A percentile compares a stretch with the other conserved stretches of the same genome.
These are phyloP conservation scores for Dendrolimus punctatus DNA, from an alignment of 1,140 invertebrate genomes.

Conservation along the genomic window DNA sequence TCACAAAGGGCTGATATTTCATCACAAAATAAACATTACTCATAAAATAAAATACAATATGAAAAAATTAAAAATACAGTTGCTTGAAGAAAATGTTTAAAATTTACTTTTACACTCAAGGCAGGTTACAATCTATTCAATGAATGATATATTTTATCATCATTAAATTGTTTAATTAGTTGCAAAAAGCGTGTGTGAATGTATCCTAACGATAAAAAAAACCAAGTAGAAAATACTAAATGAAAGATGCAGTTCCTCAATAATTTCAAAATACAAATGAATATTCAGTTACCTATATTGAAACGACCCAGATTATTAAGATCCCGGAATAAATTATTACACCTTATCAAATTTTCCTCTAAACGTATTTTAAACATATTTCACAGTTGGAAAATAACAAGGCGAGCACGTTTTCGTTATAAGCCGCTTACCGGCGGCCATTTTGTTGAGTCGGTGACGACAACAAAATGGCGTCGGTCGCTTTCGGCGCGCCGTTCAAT, in stretches of 20 bases:
- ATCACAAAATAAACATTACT: no score
- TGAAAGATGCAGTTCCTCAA: conserved; percentile 4
- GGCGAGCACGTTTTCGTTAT: conserved; percentile 42
- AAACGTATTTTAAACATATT: conserved; percentile 13
- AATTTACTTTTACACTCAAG: no score
- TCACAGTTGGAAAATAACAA: conserved; percentile 13
- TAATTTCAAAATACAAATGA: conserved; percentile 5
- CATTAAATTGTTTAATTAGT: background rate
- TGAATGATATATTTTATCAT: background rate
- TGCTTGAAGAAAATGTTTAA: no score
- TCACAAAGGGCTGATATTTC: no score
- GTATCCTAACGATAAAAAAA: background rate
- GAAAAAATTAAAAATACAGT: no score
- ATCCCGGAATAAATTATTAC: conserved; percentile 4
- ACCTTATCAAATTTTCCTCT: conserved; percentile 1
- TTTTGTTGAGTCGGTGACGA: conserved; percentile 48
- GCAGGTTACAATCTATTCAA: background rate
- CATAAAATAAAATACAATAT: no score
- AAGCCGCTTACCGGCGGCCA: conserved; percentile 56
- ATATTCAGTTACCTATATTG: conserved; percentile 2
- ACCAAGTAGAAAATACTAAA: background rate
- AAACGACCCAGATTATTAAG: background rate
- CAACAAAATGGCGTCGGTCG: conserved; percentile 62
- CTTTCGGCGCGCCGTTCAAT: conserved; percentile 52
- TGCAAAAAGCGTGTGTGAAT: no score